Evolutionary conservation across 2,113 vertebrate genomes (phyloP), one percentile per base, ranked within the genome.

Genomic region (Lamprotornis superbus): DNA sequence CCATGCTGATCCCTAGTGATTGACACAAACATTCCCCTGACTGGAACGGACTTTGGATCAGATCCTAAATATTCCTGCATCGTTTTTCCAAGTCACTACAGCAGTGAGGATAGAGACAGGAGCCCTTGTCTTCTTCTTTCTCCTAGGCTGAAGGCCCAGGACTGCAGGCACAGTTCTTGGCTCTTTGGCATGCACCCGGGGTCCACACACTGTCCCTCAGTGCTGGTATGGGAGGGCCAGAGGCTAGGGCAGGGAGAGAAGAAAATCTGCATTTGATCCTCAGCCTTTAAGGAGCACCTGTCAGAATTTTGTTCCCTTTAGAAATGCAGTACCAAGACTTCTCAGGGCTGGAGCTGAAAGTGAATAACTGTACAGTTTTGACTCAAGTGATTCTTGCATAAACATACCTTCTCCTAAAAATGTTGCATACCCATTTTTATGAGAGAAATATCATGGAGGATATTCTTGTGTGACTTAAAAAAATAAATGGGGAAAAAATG

Each of bases 101-200:
- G 70, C n/a, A 77, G 33, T 25, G 28, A 87, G 40, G 17, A 20
- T 24, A 25, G 5, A 35, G 47, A 49, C 7, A 80, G 78, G 55
- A 68, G 39, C 0, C 0, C 39, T 4, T 3, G 0, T 7, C 12
- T 35, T 61, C 35, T 42, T 83, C 35, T 46, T 83, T 50, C 63
- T 70, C 20, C 56, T 40, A 49, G 40, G 40, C 37, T 27, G 46
- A 61, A 92, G n/a, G 20, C 40, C n/a, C 67, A 77, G 46, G 55
- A 63, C 22, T n/a, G 33, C 70, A 76, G 57, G 49, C 19, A 28
- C 61, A 64, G 46, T 44, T 88, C 67, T 88, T 0, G 0, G n/a
- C 46, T 71, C 83, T 28, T 52, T 76, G 53, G 35, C 67, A 80
- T 1, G 3, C 28, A 71, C 23, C 24, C 0, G 0, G 0, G 0